Evolutionary conservation across 2,888 invertebrate species (phyloP).

Genomic region (Lobophora halterata): DNA sequence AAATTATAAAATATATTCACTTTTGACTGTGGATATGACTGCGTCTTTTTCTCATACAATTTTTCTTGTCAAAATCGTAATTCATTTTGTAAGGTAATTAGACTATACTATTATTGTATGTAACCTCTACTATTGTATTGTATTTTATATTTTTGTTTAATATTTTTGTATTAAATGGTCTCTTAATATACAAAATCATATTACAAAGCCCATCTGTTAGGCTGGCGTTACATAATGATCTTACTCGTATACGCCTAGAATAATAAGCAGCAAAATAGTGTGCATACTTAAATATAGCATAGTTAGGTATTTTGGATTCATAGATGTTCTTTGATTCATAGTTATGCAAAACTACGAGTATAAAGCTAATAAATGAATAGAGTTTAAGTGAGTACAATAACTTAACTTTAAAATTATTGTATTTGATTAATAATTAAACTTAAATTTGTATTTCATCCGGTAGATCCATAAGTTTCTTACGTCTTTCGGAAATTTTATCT

Average conservation of each 20-base stretch:
- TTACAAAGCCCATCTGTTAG: constrained; percentile 18
- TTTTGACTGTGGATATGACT: constrained; percentile 48
- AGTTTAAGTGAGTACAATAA: background rate
- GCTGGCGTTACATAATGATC: constrained; percentile 21
- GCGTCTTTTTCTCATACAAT: too few species aligned
- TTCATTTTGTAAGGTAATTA: too few species aligned
- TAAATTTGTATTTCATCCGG: background rate
- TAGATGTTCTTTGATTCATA: constrained; percentile 11
- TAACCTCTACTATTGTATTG: too few species aligned
- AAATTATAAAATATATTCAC: constrained; percentile 48
- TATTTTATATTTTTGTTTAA: too few species aligned
- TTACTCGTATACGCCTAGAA: constrained; percentile 23
- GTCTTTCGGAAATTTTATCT: constrained; percentile 68
- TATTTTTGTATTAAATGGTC: constrained; percentile 6
- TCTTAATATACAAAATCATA: constrained; percentile 7
- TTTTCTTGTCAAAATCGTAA: too few species aligned
- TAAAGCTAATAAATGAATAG: background rate
- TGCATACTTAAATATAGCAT: too few species aligned
- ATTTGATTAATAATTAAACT: background rate
- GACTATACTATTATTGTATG: too few species aligned
- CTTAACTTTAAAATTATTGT: background rate
- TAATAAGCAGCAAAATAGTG: constrained; percentile 18
- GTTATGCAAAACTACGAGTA: constrained; percentile 4
- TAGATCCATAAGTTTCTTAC: constrained; percentile 60
- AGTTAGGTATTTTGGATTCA: too few species aligned